Conservation (phyloP, 2,797 vertebrate genomes). For the Pangasius krempfi region DNA sequence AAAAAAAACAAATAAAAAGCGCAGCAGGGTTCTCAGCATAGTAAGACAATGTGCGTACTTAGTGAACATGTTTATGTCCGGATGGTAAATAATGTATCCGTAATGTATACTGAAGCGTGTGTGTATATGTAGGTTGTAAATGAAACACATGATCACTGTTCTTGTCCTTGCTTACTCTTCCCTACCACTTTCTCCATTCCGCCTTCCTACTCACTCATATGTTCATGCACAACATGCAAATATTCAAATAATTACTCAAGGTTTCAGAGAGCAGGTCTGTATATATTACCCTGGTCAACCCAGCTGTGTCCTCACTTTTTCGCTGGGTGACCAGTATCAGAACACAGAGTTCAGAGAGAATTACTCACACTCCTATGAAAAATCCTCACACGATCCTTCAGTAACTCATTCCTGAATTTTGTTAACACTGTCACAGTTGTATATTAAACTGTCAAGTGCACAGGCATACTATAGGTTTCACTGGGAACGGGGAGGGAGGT, state of each 20-base stretch:
- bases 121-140: neutral
- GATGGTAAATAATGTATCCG: neutral
- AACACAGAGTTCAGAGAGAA: neutral
- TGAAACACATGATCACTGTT: neutral
- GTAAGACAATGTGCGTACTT: neutral
- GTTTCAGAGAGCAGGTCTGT: neutral
- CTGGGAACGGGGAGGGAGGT: neutral
- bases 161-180: neutral
- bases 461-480: neutral
- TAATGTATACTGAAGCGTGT: neutral
- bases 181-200: neutral
- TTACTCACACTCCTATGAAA: neutral
- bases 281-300: neutral
- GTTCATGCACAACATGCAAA: neutral
- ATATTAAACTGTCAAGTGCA: constrained; percentile 1
- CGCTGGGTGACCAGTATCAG: neutral
- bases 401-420: constrained; percentile 10
- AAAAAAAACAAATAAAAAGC: neutral
- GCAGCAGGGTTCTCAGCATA: neutral
- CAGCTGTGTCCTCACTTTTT: neutral
- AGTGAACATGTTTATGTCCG: neutral
- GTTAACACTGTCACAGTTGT: constrained; percentile 16
- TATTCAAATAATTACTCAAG: neutral
- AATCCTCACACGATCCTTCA: neutral
- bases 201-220: neutral